Evolutionary conservation across 2,113 vertebrate species (phyloP).

Genomic region (Cololabis saira): DNA sequence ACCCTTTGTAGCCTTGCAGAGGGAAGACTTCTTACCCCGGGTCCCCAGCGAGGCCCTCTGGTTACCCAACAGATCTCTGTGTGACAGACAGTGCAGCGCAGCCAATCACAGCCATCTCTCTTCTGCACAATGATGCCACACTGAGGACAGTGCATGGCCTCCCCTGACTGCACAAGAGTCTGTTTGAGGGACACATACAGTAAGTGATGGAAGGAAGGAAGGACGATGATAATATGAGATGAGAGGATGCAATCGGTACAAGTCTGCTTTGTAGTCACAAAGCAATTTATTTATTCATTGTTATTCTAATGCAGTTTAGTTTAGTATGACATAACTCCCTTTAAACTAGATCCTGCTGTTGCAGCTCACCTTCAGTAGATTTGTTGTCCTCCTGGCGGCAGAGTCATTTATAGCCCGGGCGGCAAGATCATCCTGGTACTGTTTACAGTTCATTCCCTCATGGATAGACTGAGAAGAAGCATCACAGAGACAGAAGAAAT

Average conservation of each 20-base stretch:
- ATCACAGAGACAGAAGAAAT: not conserved
- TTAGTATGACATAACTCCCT: not conserved
- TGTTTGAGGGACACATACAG: conserved; percentile 43
- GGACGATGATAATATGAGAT: not conserved
- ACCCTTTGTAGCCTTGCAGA: not conserved
- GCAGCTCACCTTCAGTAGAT: conserved; percentile 82
- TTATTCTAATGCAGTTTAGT: not conserved
- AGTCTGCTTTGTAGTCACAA: conserved; percentile 3
- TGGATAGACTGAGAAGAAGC: conserved; percentile 81
- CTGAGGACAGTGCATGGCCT: conserved; percentile 93
- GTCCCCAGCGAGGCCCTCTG: conserved; percentile 93
- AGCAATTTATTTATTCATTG: conserved; percentile 3
- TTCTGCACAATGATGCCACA: conserved; percentile 94
- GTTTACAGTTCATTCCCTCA: conserved; percentile 85
- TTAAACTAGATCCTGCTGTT: not conserved
- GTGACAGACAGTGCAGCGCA: conserved; percentile 93
- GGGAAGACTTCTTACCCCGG: conserved; percentile 72
- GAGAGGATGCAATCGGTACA: not conserved
- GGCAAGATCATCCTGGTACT: conserved; percentile 86
- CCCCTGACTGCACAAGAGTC: conserved; percentile 86
- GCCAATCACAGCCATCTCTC: conserved; percentile 95
- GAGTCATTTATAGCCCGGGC: conserved; percentile 81
- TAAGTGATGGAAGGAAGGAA: not conserved
- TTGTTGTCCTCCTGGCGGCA: conserved; percentile 83
- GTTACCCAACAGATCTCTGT: conserved; percentile 98